Evolutionary conservation across 2,797 vertebrate genomes (phyloP).

Genomic region (Acanthis flammea): DNA sequence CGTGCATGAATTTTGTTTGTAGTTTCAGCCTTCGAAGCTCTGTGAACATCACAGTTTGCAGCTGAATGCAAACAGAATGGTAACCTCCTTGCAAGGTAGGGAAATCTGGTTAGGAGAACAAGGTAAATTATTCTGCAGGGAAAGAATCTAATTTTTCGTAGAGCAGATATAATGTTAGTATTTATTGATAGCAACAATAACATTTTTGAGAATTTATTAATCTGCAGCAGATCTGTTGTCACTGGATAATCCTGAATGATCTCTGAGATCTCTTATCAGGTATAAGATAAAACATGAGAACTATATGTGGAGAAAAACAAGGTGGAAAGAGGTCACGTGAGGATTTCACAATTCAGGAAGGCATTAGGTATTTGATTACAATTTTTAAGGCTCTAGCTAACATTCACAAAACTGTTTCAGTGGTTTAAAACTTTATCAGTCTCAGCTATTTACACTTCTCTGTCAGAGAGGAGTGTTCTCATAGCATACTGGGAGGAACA

Average conservation of each 20-base stretch:
- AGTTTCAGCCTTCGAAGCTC: not conserved
- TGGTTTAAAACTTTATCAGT: not conserved
- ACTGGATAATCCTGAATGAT: not conserved
- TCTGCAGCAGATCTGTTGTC: not conserved
- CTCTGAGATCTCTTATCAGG: not conserved
- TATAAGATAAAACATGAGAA: not conserved
- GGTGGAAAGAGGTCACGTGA: not conserved
- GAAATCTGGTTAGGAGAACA: slow-evolving; percentile 30
- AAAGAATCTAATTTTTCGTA: not conserved
- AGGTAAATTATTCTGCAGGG: not conserved
- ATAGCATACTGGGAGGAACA: not conserved
- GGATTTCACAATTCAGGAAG: not conserved
- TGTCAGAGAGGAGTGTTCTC: not conserved
- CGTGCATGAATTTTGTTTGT: not conserved
- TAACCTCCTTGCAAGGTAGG: not conserved
- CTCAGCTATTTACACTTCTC: not conserved
- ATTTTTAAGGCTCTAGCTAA: not conserved
- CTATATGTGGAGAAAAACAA: not conserved
- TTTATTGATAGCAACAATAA: not conserved
- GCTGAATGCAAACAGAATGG: not conserved
- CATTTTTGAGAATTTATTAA: not conserved
- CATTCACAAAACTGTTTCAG: not conserved
- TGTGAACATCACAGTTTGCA: not conserved
- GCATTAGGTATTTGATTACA: not conserved
- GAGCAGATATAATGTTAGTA: not conserved